A percentile compares a stretch with the other conserved stretches of the same genome.
Conservation (phyloP, 1,140 invertebrate genomes). For the Euwallacea similis region DNA sequence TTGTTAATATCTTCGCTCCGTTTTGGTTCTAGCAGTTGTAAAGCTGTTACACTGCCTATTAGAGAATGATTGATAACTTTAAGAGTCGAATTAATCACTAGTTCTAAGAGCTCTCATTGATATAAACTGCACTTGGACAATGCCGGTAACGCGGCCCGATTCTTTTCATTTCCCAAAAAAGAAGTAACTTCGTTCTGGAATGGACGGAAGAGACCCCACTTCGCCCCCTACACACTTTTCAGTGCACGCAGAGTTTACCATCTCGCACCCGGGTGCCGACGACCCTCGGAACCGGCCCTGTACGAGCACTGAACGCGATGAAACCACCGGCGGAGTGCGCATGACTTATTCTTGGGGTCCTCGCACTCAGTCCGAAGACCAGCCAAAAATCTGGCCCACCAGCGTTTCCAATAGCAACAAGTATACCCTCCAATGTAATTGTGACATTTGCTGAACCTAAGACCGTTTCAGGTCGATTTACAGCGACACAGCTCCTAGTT, state of each 20-base stretch:
- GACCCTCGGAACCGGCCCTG: conserved; percentile 43
- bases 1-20: no score
- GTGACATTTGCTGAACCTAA: background rate
- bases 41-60: no score
- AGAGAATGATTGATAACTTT: no score
- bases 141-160: no score
- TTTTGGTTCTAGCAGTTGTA: no score
- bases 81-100: no score
- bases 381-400: conserved; percentile 11
- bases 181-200: conserved; percentile 10
- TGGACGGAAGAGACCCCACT: conserved; percentile 34
- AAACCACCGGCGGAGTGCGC: conserved; percentile 53
- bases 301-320: conserved; percentile 49
- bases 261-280: conserved; percentile 52
- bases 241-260: conserved; percentile 64
- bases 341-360: conserved; percentile 58
- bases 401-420: conserved; percentile 28
- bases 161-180: conserved; percentile 23
- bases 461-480: conserved; percentile 22
- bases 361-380: conserved; percentile 16
- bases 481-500: conserved; percentile 25
- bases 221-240: conserved; percentile 55
- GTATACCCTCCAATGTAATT: conserved; percentile 1
- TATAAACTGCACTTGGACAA: no score
- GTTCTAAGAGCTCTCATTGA: no score